These are phyloP conservation scores for Cyrtonyx montezumae DNA, from an alignment of 2,113 vertebrate genomes.

Conservation along the genomic window DNA sequence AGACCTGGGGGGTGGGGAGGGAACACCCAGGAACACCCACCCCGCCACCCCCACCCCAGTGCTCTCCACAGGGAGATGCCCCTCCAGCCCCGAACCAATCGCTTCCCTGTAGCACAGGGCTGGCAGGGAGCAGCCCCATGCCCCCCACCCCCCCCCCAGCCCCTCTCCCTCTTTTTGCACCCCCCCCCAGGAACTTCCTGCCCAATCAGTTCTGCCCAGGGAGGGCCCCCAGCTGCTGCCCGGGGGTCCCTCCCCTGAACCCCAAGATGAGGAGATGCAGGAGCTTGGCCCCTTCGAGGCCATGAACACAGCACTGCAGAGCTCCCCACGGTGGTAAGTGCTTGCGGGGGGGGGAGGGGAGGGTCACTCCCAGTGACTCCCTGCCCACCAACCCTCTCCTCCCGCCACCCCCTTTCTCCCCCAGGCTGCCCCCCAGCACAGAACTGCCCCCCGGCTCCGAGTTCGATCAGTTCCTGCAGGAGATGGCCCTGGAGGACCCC, in stretches of 20 bases:
- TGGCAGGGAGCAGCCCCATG: not conserved
- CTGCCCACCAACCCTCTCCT: no score
- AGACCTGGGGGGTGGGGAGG: fast-evolving
- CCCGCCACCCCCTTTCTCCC: fast-evolving
- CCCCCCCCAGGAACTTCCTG: not conserved
- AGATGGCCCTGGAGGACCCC: no score
- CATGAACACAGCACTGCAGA: fast-evolving
- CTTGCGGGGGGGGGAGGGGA: fast-evolving
- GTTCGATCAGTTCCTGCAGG: no score
- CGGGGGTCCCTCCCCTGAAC: not conserved
- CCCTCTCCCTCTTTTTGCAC: fast-evolving
- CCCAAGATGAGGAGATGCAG: not conserved
- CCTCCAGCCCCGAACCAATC: no score
- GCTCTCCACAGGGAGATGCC: no score
- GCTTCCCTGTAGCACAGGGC: not conserved
- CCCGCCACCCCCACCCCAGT: no score
- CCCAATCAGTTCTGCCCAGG: not conserved
- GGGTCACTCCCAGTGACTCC: no score
- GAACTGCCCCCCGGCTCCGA: no score
- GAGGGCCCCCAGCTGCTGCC: not conserved
- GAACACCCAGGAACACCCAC: no score
- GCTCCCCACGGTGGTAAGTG: constrained; percentile 25
- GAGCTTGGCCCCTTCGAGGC: not conserved
- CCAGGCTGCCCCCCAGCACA: no score
- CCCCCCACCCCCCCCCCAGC: not conserved